Conservation (phyloP, 2,797 vertebrate genomes). For the Argyrosomus regius region DNA sequence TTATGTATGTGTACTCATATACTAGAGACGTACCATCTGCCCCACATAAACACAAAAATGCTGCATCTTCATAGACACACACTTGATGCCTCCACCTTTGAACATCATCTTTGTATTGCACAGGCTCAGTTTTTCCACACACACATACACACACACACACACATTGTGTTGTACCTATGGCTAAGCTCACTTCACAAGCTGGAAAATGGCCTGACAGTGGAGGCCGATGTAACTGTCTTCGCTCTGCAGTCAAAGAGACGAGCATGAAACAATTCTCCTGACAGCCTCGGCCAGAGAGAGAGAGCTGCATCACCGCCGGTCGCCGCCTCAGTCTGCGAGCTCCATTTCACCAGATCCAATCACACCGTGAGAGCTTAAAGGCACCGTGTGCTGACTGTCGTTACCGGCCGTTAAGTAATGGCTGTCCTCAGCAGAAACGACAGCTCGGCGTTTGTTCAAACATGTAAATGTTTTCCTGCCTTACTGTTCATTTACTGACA, state of each 20-base stretch:
- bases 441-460: conserved; percentile 18
- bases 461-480: conserved; percentile 4
- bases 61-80: neutral
- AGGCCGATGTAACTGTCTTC: conserved; percentile 52
- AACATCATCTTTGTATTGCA: neutral
- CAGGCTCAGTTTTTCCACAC: neutral
- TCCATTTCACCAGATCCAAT: conserved; percentile 51
- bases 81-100: neutral
- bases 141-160: conserved; percentile 9
- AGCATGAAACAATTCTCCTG: conserved; percentile 64
- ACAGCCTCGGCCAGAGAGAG: conserved; percentile 38
- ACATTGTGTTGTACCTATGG: conserved; percentile 33
- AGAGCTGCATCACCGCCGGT: conserved; percentile 46
- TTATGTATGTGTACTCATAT: neutral
- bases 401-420: conserved; percentile 6
- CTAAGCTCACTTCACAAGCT: conserved; percentile 57
- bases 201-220: conserved; percentile 47
- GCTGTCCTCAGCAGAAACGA: neutral
- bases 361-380: conserved; percentile 40
- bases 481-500: neutral
- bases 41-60: neutral
- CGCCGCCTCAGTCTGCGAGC: conserved; percentile 41
- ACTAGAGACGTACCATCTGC: neutral
- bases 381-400: conserved; percentile 5
- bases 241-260: conserved; percentile 47